phyloP scores from a whole-genome alignment of 2,888 invertebrate genomes.

The Amblyjoppa fuscipennis region DNA sequence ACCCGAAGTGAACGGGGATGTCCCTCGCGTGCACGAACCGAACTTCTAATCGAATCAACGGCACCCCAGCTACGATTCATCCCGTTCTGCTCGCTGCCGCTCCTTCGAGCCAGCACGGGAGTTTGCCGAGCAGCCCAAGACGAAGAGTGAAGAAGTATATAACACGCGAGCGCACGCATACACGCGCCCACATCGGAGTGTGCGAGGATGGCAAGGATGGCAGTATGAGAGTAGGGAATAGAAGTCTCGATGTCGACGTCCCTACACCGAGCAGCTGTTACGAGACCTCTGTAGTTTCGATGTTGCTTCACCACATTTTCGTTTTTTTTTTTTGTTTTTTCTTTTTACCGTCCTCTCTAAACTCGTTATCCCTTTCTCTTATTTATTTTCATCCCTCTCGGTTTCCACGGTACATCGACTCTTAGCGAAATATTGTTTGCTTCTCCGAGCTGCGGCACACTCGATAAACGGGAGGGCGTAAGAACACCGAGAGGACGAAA shows the following conservation, averaged over 20 bases:
- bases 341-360: constrained; percentile 39
- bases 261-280: constrained; percentile 55
- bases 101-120: constrained; percentile 47
- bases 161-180: neutral
- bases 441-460: neutral
- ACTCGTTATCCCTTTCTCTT: neutral
- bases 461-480: constrained; percentile 21
- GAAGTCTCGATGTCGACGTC: constrained; percentile 45
- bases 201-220: neutral
- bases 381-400: neutral
- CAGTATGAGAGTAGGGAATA: constrained; percentile 23
- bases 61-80: constrained; percentile 76
- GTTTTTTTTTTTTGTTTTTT: neutral
- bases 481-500: neutral
- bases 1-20: constrained; percentile 21
- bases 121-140: constrained; percentile 39
- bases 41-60: constrained; percentile 80
- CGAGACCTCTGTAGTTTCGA: constrained; percentile 40
- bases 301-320: constrained; percentile 11
- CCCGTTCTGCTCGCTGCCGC: constrained; percentile 63
- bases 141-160: constrained; percentile 42
- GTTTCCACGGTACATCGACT: neutral
- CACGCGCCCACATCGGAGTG: constrained; percentile 11
- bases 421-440: constrained; percentile 33
- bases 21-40: constrained; percentile 76